A percentile compares a stretch with the other conserved stretches of the same genome.
phyloP scores from a whole-genome alignment of 2,888 invertebrate species.

The Prosapia bicincta region DNA sequence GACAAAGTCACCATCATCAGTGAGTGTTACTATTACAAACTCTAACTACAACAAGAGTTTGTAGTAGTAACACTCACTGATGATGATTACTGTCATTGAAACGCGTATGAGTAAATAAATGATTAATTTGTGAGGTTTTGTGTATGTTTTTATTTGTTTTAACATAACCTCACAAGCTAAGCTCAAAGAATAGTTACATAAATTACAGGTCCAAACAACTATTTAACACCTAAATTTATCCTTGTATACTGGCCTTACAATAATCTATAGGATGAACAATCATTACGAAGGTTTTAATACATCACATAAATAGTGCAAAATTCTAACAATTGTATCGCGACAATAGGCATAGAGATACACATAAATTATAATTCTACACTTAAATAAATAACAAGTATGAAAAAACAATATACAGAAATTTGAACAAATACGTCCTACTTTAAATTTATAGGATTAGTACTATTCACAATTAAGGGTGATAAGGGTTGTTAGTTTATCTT shows the following conservation, averaged over 20 bases:
- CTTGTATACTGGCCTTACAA: neutral
- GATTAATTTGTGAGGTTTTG: too few relatives aligned
- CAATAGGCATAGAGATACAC: neutral
- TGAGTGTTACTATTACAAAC: too few relatives aligned
- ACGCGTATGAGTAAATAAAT: too few relatives aligned
- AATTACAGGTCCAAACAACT: neutral
- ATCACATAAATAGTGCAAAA: neutral
- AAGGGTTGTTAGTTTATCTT: constrained; percentile 29
- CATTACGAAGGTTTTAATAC: neutral
- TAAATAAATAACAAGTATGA: neutral
- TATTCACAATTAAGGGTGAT: neutral
- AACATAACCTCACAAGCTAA: too few relatives aligned
- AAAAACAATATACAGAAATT: neutral
- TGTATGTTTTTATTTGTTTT: too few relatives aligned
- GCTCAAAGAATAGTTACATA: too few relatives aligned
- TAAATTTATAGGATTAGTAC: neutral
- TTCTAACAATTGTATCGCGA: neutral
- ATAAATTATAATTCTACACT: neutral
- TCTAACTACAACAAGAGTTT: too few relatives aligned
- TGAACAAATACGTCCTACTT: neutral
- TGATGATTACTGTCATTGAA: too few relatives aligned
- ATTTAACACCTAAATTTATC: neutral
- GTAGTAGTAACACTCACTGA: too few relatives aligned
- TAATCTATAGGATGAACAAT: neutral
- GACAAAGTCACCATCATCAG: too few relatives aligned